Conservation (phyloP, 2,797 vertebrate species). For the Chiloscyllium punctatum region DNA sequence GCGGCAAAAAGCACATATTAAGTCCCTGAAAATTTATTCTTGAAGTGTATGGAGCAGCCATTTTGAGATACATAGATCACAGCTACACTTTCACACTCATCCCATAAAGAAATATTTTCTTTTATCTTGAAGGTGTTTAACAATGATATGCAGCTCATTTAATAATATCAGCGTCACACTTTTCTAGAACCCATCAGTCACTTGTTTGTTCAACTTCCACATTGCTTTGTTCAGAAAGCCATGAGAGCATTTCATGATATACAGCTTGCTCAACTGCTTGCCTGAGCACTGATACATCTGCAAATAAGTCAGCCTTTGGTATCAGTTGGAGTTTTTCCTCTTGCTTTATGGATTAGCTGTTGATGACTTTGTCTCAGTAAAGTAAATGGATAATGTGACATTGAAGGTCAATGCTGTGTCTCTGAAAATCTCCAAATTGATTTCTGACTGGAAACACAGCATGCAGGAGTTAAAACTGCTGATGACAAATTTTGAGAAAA, state of each 20-base stretch:
- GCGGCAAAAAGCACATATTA: not conserved
- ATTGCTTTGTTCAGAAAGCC: not conserved
- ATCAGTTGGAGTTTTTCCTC: constrained; percentile 22
- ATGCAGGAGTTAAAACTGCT: not conserved
- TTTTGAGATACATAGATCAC: not conserved
- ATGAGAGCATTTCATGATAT: not conserved
- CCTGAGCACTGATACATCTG: not conserved
- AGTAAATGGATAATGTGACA: constrained; percentile 14
- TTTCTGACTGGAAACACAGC: not conserved
- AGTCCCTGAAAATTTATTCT: not conserved
- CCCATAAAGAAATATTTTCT: not conserved
- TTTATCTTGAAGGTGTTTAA: not conserved
- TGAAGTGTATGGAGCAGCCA: not conserved
- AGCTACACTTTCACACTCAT: not conserved
- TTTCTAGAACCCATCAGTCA: not conserved
- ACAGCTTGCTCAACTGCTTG: not conserved
- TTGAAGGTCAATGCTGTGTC: not conserved
- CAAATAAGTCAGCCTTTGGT: constrained; percentile 26
- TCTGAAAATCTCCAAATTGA: constrained; percentile 11
- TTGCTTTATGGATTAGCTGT: constrained; percentile 4
- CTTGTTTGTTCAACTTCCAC: not conserved
- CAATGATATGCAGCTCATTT: not conserved
- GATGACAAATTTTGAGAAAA: not conserved
- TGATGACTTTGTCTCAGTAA: constrained; percentile 30
- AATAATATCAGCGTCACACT: not conserved